Evolutionary conservation across 2,888 invertebrate species (phyloP).

Genomic region (Eupithecia subumbrata): DNA sequence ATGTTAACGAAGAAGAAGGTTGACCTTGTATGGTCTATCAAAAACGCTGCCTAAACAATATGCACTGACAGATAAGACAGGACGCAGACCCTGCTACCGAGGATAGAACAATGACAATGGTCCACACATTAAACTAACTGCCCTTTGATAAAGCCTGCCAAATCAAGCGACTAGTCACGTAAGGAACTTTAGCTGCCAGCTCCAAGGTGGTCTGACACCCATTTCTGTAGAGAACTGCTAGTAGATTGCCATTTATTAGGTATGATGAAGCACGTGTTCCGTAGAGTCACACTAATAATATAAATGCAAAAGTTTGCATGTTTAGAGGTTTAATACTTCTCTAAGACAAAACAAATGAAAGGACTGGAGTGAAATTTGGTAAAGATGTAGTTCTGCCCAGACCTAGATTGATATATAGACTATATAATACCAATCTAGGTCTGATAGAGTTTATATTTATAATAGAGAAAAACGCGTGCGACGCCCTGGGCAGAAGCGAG

Average conservation of each 20-base stretch:
- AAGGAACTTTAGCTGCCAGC: constrained; percentile 16
- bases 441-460: too few relatives aligned
- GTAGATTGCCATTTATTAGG: neutral
- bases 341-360: neutral
- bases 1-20: neutral
- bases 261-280: neutral
- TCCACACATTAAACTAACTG: constrained; percentile 23
- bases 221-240: constrained; percentile 16
- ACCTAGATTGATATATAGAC: neutral
- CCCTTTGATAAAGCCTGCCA: constrained; percentile 23
- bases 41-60: neutral
- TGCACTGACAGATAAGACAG: neutral
- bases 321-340: neutral
- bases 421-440: too few relatives aligned
- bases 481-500: too few relatives aligned
- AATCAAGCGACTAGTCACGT: constrained; percentile 28
- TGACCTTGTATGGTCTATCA: neutral
- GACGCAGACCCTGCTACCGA: neutral
- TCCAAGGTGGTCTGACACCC: constrained; percentile 27
- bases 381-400: neutral
- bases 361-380: neutral
- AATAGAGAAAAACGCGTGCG: too few relatives aligned
- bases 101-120: constrained; percentile 14
- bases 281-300: neutral
- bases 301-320: neutral